Conservation (phyloP, 2,113 vertebrate species). For the Miniopterus natalensis region DNA sequence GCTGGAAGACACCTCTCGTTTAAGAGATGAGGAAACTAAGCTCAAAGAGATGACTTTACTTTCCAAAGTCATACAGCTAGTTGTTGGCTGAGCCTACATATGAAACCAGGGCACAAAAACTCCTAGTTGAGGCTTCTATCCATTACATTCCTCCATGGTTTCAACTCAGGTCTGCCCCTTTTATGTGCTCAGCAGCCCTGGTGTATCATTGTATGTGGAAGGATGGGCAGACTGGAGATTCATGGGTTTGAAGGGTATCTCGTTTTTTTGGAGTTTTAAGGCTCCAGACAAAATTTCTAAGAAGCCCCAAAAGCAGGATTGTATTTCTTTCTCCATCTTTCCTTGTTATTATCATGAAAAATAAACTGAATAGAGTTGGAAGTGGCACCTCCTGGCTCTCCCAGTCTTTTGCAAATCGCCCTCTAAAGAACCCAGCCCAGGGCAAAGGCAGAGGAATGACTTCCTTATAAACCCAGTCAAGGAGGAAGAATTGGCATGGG, state of each 20-base stretch:
- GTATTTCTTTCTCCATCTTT: slow-evolving; percentile 52
- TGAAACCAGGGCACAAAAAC: not conserved
- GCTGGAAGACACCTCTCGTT: not conserved
- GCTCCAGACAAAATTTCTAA: not conserved
- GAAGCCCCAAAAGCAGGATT: not conserved
- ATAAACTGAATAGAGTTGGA: slow-evolving; percentile 42
- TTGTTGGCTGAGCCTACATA: not conserved
- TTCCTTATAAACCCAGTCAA: slow-evolving; percentile 70
- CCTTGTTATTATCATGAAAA: slow-evolving; percentile 29
- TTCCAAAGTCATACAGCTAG: not conserved
- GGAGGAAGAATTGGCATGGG: slow-evolving; percentile 85
- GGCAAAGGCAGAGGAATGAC: slow-evolving; percentile 56
- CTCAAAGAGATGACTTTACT: not conserved
- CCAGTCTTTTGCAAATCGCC: not conserved
- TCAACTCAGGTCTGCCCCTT: not conserved
- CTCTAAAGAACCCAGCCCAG: slow-evolving; percentile 57
- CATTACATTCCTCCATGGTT: not conserved
- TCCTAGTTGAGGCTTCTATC: not conserved
- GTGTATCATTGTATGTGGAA: not conserved
- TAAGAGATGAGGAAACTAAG: slow-evolving; percentile 52
- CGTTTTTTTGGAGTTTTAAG: not conserved
- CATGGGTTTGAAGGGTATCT: not conserved
- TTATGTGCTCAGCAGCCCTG: not conserved
- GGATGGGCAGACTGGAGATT: not conserved
- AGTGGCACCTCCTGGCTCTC: slow-evolving; percentile 44